These are phyloP conservation scores for Ophioninae sp. DNA, from an alignment of 2,888 invertebrate species.

Conservation along the genomic window DNA sequence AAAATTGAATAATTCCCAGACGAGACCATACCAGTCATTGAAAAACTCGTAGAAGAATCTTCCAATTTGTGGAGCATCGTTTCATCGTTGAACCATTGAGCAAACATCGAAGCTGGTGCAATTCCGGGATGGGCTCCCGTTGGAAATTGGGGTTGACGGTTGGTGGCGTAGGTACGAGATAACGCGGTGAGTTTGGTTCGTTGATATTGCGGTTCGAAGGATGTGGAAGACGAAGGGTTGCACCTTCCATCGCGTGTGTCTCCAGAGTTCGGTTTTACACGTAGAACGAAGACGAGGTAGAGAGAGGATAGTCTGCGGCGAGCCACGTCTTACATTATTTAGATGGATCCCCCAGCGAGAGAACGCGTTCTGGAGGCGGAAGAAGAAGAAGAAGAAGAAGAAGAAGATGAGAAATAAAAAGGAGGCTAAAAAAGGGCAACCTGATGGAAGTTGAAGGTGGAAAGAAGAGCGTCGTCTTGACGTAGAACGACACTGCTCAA, in stretches of 20 bases:
- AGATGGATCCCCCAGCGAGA: constrained; percentile 69
- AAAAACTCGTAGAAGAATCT: not conserved
- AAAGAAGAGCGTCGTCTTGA: constrained; percentile 17
- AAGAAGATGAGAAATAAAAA: too few species aligned
- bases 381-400: constrained; percentile 29
- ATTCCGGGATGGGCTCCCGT: constrained; percentile 35
- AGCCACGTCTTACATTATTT: constrained; percentile 78
- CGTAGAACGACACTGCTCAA: constrained; percentile 54
- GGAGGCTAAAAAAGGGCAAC: not conserved
- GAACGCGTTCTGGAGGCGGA: constrained; percentile 21
- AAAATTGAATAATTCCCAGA: too few species aligned
- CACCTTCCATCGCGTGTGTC: constrained; percentile 31
- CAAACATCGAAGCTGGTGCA: constrained; percentile 32
- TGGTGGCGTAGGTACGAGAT: constrained; percentile 31
- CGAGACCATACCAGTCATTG: too few species aligned
- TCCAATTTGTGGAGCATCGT: not conserved
- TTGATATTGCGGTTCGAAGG: constrained; percentile 61
- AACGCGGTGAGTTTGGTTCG: constrained; percentile 47
- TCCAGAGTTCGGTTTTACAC: constrained; percentile 27
- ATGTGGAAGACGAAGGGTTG: constrained; percentile 35
- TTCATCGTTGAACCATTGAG: not conserved
- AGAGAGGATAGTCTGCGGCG: constrained; percentile 69
- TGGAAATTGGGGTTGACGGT: constrained; percentile 53
- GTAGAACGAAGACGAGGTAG: constrained; percentile 42
- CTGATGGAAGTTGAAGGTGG: not conserved